Conservation (phyloP, 2,888 invertebrate species). For the Nysson spinosus region DNA sequence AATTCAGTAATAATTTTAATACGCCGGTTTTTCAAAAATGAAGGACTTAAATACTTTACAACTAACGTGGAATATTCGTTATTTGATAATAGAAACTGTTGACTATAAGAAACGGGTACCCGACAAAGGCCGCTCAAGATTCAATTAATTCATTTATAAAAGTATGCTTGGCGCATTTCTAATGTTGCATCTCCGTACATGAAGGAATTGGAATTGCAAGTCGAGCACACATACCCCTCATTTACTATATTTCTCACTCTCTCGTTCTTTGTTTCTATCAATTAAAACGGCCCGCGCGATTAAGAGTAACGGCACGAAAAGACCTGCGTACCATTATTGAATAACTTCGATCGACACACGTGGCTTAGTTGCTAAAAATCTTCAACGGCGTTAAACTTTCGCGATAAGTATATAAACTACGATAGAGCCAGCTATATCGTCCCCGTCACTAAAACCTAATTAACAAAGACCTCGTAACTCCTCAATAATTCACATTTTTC, state of each 20-base stretch:
- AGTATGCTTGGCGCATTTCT: background rate
- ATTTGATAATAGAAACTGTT: no score
- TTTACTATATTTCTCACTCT: no score
- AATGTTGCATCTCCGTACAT: constrained; percentile 8
- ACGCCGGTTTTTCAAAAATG: no score
- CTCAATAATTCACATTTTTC: constrained; percentile 47
- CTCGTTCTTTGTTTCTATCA: no score
- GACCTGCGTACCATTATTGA: constrained; percentile 37
- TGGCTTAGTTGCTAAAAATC: constrained; percentile 45
- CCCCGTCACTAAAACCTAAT: constrained; percentile 69
- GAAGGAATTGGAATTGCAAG: constrained; percentile 17
- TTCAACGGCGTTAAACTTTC: constrained; percentile 60
- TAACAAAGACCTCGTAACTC: constrained; percentile 67
- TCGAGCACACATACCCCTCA: no score
- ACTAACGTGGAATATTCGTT: no score
- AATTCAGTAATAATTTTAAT: no score
- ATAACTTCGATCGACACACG: constrained; percentile 33
- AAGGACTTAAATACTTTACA: no score
- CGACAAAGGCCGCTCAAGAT: no score
- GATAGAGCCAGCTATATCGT: constrained; percentile 75
- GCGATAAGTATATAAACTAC: constrained; percentile 66
- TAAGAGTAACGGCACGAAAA: constrained; percentile 29
- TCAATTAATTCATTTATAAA: no score
- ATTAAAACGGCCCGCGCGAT: constrained; percentile 3
- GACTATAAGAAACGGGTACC: no score